Base-by-base conservation (phyloP, 2,113 vertebrate species). In the Speoplatyrhinus poulsoni region DNA sequence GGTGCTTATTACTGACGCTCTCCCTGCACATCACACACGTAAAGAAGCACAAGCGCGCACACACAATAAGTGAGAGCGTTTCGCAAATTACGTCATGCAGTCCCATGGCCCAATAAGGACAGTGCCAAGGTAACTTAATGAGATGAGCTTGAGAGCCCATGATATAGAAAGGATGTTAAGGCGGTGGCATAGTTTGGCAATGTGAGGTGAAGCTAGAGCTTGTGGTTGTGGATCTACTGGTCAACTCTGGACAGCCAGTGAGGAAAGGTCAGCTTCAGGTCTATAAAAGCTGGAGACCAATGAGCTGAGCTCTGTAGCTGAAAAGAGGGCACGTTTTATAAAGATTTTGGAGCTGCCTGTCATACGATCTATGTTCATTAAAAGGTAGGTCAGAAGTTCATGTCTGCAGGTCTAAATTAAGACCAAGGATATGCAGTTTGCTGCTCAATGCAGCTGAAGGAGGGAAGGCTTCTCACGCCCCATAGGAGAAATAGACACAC, bases 61-160 rank as follows among this genome's bases (percentile, higher is more conserved):
- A 50, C 60, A 62, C 54, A 19, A 68, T 66, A 83, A 63, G 72
- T 75, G 69, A 79, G 70, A 86, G 83, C 77, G 55, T 79, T 83
- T 87, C 84, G 85, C 78, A 82, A 86, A 81, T 89, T 54, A 93
- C 92, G 92, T 92, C 87, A 93, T 91, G 62, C 80, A 79, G 82
- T 80, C 80, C 76, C 69, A 60, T 79, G 69, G 59, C 90, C 86
- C 75, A 78, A 91, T 88, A 90, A 81, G 82, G 87, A 86, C 86
- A 85, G 76, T 74, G 75, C 70, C 58, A 64, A 78, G 80, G 83
- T 79, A 81, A 78, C 66, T 77, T 82, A 52, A 76, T 77, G 80
- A 70, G 70, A 77, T 67, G 71, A 82, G 62, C 76, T 72, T 78
- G 61, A 64, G 17, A 78, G 60, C 56, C 73, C 79, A 65, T 66